Conservation (phyloP, 23 tunicate genomes). For the Ascidia mentula region DNA sequence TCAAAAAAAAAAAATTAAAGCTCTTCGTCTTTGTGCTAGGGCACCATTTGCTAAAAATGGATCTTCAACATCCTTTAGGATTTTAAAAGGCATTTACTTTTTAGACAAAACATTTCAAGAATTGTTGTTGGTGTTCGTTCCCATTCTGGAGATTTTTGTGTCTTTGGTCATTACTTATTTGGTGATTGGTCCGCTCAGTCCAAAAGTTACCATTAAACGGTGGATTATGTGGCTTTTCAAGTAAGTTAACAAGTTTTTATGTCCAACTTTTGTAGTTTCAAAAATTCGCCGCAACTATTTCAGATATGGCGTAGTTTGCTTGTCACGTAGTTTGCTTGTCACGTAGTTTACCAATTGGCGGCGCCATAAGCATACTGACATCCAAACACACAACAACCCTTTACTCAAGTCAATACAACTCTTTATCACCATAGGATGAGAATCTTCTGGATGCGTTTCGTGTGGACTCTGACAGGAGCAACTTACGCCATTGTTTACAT, state of each 20-base stretch:
- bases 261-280: background rate
- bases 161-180: background rate
- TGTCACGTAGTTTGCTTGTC: too few species aligned
- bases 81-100: too few species aligned
- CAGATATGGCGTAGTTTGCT: too few species aligned
- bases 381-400: too few species aligned
- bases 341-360: too few species aligned
- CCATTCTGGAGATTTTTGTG: background rate
- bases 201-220: background rate
- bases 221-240: constrained; percentile 26
- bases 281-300: background rate
- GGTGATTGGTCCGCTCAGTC: constrained; percentile 14
- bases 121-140: constrained; percentile 5
- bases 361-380: too few species aligned
- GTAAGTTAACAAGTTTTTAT: constrained; percentile 1
- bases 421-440: constrained; percentile 42
- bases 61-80: too few species aligned
- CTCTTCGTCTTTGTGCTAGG: too few species aligned
- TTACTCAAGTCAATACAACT: too few species aligned
- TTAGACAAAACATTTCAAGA: background rate
- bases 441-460: constrained; percentile 40
- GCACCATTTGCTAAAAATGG: too few species aligned
- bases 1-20: too few species aligned
- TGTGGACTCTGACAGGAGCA: constrained; percentile 34
- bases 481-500: constrained; percentile 5